Percentiles rank a stretch among this genome's conserved stretches.
Evolutionary conservation across 2,888 invertebrate species (phyloP).

Genomic region (Hoplodrina blanda): DNA sequence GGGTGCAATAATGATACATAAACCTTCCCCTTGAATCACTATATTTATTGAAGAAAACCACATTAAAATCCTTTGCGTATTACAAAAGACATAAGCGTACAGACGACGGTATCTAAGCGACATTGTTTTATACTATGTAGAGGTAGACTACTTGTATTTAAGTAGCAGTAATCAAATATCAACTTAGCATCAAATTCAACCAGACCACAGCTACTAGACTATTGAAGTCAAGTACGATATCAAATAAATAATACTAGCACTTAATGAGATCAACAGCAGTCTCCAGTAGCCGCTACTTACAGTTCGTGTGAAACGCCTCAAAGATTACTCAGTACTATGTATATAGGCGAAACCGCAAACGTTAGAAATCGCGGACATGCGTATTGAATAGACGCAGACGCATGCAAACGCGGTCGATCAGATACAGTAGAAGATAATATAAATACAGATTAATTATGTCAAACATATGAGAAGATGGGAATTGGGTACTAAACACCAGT

Average conservation of each 20-base stretch:
- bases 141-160: neutral
- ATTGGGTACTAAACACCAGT: neutral
- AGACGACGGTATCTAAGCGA: no score
- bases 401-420: conserved; percentile 60
- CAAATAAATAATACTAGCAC: conserved; percentile 24
- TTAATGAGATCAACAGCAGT: conserved; percentile 46
- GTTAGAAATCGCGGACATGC: conserved; percentile 73
- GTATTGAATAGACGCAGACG: conserved; percentile 64
- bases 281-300: conserved; percentile 35
- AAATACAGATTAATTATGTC: conserved; percentile 26
- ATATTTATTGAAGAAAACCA: no score
- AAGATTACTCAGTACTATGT: conserved; percentile 34
- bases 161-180: conserved; percentile 30
- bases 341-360: conserved; percentile 73
- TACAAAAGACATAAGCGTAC: no score
- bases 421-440: conserved; percentile 18
- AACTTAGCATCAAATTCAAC: conserved; percentile 27
- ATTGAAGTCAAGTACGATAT: conserved; percentile 48
- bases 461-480: conserved; percentile 13
- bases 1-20: no score
- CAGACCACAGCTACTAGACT: conserved; percentile 37
- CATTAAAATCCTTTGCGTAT: no score
- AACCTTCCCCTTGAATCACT: no score
- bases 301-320: conserved; percentile 45
- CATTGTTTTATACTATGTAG: no score